Evolutionary conservation across 2,113 vertebrate species (phyloP).

Genomic region (Holacanthus passer): DNA sequence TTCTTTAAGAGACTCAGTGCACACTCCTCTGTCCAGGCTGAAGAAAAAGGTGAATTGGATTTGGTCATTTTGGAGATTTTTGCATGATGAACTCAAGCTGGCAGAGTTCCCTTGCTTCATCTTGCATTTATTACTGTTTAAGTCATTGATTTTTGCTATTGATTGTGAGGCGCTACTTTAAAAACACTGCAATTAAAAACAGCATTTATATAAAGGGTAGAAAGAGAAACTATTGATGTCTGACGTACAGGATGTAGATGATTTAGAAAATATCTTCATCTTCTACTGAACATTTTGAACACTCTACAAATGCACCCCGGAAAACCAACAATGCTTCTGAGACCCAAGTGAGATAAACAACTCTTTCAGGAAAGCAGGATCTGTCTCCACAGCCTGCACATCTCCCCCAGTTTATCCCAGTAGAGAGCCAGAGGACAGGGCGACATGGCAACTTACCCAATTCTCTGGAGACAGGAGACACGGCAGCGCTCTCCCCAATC

Average conservation of each 20-base stretch:
- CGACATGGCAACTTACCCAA: conserved; percentile 88
- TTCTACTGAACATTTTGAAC: neutral
- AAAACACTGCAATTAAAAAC: neutral
- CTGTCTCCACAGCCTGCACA: neutral
- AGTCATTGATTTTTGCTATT: neutral
- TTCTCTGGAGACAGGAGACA: conserved; percentile 95
- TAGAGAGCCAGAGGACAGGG: conserved; percentile 20
- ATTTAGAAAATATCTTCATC: neutral
- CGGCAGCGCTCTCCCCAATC: conserved; percentile 93
- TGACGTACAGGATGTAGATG: neutral
- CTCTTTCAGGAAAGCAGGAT: neutral
- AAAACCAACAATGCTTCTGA: neutral
- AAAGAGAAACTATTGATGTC: neutral
- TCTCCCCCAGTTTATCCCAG: conserved; percentile 11
- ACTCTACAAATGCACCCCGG: neutral
- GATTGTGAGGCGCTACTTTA: neutral
- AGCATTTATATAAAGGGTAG: neutral
- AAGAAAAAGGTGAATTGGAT: neutral
- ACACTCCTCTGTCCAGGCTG: neutral
- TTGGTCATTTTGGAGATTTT: neutral
- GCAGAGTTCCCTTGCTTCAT: neutral
- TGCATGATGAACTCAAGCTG: neutral
- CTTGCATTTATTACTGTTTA: neutral
- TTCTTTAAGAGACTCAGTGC: neutral
- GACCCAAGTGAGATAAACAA: conserved; percentile 13